A percentile compares a stretch with the other conserved stretches of the same genome.
phyloP scores from a whole-genome alignment of 2,888 invertebrate species.

The Diadromus collaris region DNA sequence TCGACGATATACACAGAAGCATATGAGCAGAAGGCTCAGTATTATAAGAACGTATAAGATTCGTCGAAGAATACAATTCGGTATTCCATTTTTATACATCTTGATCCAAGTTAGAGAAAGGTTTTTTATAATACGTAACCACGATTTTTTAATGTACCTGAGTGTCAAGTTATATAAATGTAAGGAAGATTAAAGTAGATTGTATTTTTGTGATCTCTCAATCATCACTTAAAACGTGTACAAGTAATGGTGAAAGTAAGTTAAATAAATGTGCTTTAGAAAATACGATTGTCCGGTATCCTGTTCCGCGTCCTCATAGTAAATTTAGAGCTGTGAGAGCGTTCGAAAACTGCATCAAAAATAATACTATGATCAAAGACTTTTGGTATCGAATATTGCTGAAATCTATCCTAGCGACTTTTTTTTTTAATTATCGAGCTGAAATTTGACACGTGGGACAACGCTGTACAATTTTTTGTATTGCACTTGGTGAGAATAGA shows the following conservation, averaged over 20 bases:
- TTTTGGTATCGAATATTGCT: background rate
- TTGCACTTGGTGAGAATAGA: too few species aligned
- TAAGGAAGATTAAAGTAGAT: slow-evolving; percentile 3
- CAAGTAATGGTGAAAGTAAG: background rate
- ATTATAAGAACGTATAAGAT: background rate
- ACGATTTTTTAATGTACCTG: slow-evolving; percentile 11
- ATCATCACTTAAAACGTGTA: background rate
- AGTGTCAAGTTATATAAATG: slow-evolving; percentile 3
- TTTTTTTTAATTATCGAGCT: slow-evolving; percentile 5
- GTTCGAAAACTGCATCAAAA: background rate
- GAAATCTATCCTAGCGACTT: background rate
- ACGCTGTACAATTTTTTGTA: too few species aligned
- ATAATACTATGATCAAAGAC: too few species aligned
- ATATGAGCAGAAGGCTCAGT: background rate
- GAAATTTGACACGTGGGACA: too few species aligned
- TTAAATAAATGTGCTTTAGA: background rate
- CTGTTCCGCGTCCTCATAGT: too few species aligned
- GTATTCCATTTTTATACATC: background rate
- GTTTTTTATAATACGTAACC: slow-evolving; percentile 1
- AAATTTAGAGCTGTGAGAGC: too few species aligned
- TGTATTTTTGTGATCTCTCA: background rate
- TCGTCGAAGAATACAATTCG: background rate
- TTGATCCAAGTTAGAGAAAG: slow-evolving; percentile 13
- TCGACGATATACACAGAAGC: background rate
- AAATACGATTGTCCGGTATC: background rate